Base-by-base conservation (phyloP, 2,888 invertebrate genomes). In the Herminia tarsipennalis region DNA sequence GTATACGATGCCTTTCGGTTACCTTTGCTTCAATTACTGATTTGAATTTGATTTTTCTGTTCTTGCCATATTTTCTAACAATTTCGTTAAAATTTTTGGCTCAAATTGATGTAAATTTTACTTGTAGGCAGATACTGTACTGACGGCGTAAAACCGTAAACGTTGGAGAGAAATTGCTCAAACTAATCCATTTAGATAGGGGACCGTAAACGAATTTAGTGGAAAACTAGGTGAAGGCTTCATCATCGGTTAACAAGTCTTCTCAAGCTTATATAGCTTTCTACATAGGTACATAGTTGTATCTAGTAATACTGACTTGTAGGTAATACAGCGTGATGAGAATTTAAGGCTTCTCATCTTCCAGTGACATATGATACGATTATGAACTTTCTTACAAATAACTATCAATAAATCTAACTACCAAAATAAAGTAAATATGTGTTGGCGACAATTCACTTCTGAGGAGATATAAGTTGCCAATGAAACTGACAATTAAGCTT, bases 101-200 rank as follows among this genome's bases (percentile, higher is more conserved):
- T n/a, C n/a, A n/a, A n/a, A n/a, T n/a, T n/a, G n/a, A 18, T 18
- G 20, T 18, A 18, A 30, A 30, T 5, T 1, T 9, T 17, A 9
- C n/a, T 2, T 1, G 17, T 9, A 5, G 5, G 4, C 17, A n/a
- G 2, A 17, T 2, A 25, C 12, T 12, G 16, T 16, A 29, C 8
- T 3, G 28, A n/a, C 5, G 18, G 20, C 14, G 21, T 42, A 22
- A 40, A 36, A 40, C 32, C 34, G 34, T 53, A 49, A 50, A 53
- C 24, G 34, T 45, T 50, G 51, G 54, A 45, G 54, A 47, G 54
- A 50, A 61, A 62, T 58, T 58, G 22, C 52, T 45, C 24, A 30
- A 63, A 47, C 51, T 66, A 63, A 65, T 66, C 49, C 58, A 35
- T 50, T 66, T 61, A 61, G 35, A 47, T 44, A 36, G 25, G 44